A percentile compares a stretch with the other conserved stretches of the same genome.
Evolutionary conservation across 30 jellyfish, hydroid and myxozoan genomes (phyloP).

Genomic region (Mastigias papua): DNA sequence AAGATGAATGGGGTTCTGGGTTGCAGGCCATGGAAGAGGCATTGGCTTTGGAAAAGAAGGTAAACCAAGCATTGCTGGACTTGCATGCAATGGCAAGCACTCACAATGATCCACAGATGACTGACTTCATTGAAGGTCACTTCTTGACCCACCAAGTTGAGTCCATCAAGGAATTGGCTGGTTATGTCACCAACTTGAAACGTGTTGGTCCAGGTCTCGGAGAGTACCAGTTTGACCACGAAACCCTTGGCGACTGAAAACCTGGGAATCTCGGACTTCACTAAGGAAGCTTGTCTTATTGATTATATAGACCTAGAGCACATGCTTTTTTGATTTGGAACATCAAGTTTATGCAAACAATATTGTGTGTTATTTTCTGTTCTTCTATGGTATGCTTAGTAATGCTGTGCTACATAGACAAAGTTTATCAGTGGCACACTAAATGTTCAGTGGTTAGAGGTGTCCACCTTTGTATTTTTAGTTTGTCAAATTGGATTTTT

Average conservation of each 20-base stretch:
- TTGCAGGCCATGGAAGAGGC: conserved; percentile 95
- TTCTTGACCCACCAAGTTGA: conserved; percentile 93
- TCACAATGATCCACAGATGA: conserved; percentile 91
- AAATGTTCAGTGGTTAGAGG: too few relatives aligned
- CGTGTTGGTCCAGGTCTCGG: conserved; percentile 99
- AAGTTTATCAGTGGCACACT: too few relatives aligned
- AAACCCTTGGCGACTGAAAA: conserved; percentile 66
- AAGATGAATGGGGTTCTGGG: conserved; percentile 89
- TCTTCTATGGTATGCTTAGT: too few relatives aligned
- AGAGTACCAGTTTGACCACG: conserved; percentile 86
- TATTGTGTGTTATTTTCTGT: too few relatives aligned
- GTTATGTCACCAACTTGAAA: conserved; percentile 87
- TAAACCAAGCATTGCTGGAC: conserved; percentile 87
- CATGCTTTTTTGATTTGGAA: not conserved
- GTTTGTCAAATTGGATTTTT: too few relatives aligned
- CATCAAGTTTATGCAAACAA: too few relatives aligned
- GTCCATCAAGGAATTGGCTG: conserved; percentile 88
- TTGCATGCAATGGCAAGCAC: conserved; percentile 77
- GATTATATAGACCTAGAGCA: not conserved
- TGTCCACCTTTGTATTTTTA: too few relatives aligned
- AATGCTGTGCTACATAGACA: too few relatives aligned
- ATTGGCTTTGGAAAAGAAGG: conserved; percentile 89
- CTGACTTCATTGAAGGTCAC: conserved; percentile 87
- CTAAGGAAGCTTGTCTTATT: conserved; percentile 13
- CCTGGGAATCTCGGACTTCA: not conserved